Percentiles rank a stretch among this genome's conserved stretches.
Conservation (phyloP, 1,140 invertebrate species). For the Drosophila willistoni region DNA sequence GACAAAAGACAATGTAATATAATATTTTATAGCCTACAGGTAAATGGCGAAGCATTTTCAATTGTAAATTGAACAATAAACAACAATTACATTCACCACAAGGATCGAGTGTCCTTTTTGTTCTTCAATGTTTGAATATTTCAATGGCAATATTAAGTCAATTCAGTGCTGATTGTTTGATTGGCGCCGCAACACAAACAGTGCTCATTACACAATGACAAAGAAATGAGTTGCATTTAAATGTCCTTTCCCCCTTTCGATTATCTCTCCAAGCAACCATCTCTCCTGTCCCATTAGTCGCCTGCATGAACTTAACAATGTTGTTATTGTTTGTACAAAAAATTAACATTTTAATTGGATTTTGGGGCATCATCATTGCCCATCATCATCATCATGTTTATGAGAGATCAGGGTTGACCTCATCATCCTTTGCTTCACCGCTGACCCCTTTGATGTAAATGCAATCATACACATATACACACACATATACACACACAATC, state of each 20-base stretch:
- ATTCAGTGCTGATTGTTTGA: constrained; percentile 14
- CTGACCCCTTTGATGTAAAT: background rate
- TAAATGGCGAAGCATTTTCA: background rate
- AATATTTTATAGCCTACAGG: background rate
- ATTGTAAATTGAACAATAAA: background rate
- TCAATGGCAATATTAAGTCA: constrained; percentile 21
- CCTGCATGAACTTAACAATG: constrained; percentile 45
- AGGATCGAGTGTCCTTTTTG: background rate
- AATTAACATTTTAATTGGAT: constrained; percentile 68
- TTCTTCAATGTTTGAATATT: constrained; percentile 18
- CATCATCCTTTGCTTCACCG: background rate
- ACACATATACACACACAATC: background rate
- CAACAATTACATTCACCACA: background rate
- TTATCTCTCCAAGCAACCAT: constrained; percentile 28
- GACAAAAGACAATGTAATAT: background rate
- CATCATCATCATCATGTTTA: constrained; percentile 13
- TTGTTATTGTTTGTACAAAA: constrained; percentile 55
- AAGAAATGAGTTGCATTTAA: constrained; percentile 39
- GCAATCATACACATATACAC: background rate
- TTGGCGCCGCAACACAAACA: constrained; percentile 42
- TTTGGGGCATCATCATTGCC: constrained; percentile 36
- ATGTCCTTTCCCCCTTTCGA: constrained; percentile 26
- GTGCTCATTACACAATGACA: constrained; percentile 49
- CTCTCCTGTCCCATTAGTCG: constrained; percentile 13
- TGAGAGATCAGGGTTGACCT: constrained; percentile 21